phyloP scores from a whole-genome alignment of 2,888 invertebrate species.

The Cyrtodaria siliqua region DNA sequence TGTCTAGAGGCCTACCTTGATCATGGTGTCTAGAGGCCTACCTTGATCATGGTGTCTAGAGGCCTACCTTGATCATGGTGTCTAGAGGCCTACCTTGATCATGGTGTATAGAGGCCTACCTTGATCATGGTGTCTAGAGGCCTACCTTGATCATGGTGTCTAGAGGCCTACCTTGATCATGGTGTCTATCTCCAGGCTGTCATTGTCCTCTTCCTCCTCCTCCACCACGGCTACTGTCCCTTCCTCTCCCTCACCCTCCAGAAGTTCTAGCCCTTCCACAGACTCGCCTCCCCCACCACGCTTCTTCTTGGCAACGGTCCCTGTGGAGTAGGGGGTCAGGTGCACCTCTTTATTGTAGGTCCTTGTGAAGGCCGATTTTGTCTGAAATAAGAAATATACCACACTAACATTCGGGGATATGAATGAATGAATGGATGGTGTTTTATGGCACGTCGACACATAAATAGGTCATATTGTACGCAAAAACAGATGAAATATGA shows the following conservation, averaged over 20 bases:
- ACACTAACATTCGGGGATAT: too few species aligned
- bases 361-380: constrained; percentile 97
- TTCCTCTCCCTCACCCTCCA: constrained; percentile 57
- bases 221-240: constrained; percentile 57
- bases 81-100: too few species aligned
- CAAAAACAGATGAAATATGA: too few species aligned
- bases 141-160: too few species aligned
- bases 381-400: constrained; percentile 87
- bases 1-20: too few species aligned
- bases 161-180: constrained; percentile 90
- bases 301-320: constrained; percentile 89
- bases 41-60: too few species aligned
- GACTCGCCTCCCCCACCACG: constrained; percentile 84
- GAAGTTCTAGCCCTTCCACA: constrained; percentile 78
- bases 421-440: too few species aligned
- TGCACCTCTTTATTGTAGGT: constrained; percentile 95
- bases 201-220: constrained; percentile 75
- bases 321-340: constrained; percentile 92
- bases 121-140: not conserved
- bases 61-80: too few species aligned
- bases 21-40: too few species aligned
- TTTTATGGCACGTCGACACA: too few species aligned
- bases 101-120: too few species aligned
- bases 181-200: constrained; percentile 90
- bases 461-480: too few species aligned